phyloP scores from a whole-genome alignment of 2,797 vertebrate species.

The Tangara arthus region DNA sequence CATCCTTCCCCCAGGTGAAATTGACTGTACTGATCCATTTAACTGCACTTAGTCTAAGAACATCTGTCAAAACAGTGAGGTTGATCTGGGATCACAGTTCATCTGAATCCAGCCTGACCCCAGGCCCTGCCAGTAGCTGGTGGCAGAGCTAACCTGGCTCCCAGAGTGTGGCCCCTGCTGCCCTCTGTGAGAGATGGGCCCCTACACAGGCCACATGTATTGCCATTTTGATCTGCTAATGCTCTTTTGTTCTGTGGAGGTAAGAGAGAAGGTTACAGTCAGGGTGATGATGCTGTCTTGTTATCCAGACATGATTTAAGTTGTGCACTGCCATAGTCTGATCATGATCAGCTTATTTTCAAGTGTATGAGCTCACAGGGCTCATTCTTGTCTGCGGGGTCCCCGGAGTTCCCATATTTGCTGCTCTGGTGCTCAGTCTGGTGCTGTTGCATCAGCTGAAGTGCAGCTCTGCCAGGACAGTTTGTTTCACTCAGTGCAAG shows the following conservation, averaged over 20 bases:
- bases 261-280: not conserved
- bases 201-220: not conserved
- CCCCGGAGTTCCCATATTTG: rapidly evolving
- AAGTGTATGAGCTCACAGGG: not conserved
- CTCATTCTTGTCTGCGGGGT: not conserved
- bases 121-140: not conserved
- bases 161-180: not conserved
- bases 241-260: not conserved
- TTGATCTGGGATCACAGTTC: not conserved
- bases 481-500: not conserved
- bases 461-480: not conserved
- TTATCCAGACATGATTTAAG: not conserved
- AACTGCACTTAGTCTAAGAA: not conserved
- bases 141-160: not conserved
- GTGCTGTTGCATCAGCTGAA: not conserved
- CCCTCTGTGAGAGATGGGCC: not conserved
- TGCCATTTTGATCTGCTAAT: not conserved
- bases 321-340: not conserved
- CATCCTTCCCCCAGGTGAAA: not conserved
- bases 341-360: not conserved
- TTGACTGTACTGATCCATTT: not conserved
- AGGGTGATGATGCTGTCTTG: not conserved
- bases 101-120: not conserved
- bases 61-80: slow-evolving; percentile 28
- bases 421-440: not conserved